Evolutionary conservation across 2,113 vertebrate species (phyloP), one percentile per base, ranked within the genome.

Genomic region (Alexandromys fortis): DNA sequence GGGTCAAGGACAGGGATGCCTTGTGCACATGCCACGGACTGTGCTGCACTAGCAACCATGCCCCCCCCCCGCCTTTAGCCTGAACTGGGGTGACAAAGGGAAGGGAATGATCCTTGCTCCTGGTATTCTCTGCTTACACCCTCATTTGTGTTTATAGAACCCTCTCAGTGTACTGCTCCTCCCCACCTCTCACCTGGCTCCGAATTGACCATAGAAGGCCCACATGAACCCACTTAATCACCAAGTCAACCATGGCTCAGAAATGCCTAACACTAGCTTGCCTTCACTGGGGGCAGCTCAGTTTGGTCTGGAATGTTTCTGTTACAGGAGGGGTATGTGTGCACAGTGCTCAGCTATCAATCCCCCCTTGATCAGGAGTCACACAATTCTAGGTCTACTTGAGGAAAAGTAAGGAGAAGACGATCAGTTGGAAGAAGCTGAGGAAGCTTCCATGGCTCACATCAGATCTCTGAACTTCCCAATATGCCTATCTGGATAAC

Each of bases 1-100:
- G 38, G 33, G 17, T 65, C 0, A 16, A 47, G 3, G 33, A 24
- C 1, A 3, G 52, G 70, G 0, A 0, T 10, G 6, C 0, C 16
- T 19, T 28, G 6, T 6, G 2, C 38, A 49, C 35, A 21, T 30
- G 42, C 35, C 16, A n/a, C 11, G 30, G 24, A 2, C 12, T 3
- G 11, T 12, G 21, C 3, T 4, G 4, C 2, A 16, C 12, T 38
- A 33, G 4, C 12, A 5, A 1, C 22, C n/a, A 3, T 28, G 7
- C 49, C 55, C 12, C 52, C 55, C 55, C 55, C 55, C 17, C 52
- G 52, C 55, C 55, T 55, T 55, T 55, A 49, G 38, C 47, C 68
- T 22, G 24, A n/a, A 45, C 14, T 49, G 38, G 81, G 19, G 24
- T 58, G 10, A 5, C 9, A 35, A 42, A 45, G 24, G 30, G 12